Evolutionary conservation across 23 tunicate genomes (phyloP).

Genomic region (Styela plicata): DNA sequence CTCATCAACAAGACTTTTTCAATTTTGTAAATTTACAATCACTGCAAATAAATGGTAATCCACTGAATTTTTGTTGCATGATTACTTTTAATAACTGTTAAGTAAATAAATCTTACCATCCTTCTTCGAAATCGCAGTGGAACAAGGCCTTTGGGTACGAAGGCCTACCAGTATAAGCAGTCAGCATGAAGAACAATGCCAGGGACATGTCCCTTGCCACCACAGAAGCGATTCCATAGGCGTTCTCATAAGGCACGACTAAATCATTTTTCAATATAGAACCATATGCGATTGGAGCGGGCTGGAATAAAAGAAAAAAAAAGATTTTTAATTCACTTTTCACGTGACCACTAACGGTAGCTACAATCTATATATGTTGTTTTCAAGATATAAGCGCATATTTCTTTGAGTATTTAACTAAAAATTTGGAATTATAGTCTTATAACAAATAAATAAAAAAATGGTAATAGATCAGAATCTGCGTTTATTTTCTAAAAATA

Average conservation of each 20-base stretch:
- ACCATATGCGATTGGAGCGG: conserved; percentile 16
- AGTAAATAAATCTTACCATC: conserved; percentile 24
- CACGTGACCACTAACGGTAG: not conserved
- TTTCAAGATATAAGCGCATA: too few relatives aligned
- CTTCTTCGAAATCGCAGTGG: conserved; percentile 32
- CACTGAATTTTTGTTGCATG: too few relatives aligned
- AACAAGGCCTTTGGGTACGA: conserved; percentile 4
- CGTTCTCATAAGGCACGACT: conserved; percentile 4
- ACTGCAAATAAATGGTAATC: too few relatives aligned
- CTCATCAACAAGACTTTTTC: too few relatives aligned
- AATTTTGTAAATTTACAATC: too few relatives aligned
- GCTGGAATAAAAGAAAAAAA: not conserved
- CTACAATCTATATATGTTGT: too few relatives aligned
- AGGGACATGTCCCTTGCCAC: conserved; percentile 21
- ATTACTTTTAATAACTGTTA: too few relatives aligned
- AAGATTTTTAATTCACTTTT: not conserved
- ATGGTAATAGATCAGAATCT: too few relatives aligned
- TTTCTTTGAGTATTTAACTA: too few relatives aligned
- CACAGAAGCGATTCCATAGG: conserved; percentile 18
- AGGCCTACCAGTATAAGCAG: conserved; percentile 4
- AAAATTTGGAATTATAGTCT: too few relatives aligned
- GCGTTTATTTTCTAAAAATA: too few relatives aligned
- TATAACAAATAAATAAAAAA: too few relatives aligned
- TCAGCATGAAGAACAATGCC: conserved; percentile 22
- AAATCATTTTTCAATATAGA: conserved; percentile 1